Percentiles rank a stretch among this genome's conserved stretches.
Conservation (phyloP, 2,113 vertebrate species). For the Galemys pyrenaicus region DNA sequence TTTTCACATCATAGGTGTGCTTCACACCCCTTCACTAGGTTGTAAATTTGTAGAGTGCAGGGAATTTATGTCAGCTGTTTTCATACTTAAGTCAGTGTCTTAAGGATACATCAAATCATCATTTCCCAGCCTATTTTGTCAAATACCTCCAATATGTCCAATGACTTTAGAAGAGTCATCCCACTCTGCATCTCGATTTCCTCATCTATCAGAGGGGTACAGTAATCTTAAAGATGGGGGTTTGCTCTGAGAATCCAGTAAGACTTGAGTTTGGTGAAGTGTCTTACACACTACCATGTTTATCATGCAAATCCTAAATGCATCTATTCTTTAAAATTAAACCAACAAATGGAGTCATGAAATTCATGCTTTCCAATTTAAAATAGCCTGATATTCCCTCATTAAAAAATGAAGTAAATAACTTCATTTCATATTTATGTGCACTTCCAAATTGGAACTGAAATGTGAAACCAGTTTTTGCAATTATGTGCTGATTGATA, state of each 20-base stretch:
- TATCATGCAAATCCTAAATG: not conserved
- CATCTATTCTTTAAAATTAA: conserved; percentile 7
- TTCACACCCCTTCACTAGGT: not conserved
- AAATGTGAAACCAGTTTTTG: conserved; percentile 1
- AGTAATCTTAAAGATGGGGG: not conserved
- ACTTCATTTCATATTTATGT: conserved; percentile 36
- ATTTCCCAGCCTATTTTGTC: not conserved
- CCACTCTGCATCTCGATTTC: not conserved
- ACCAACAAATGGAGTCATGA: not conserved
- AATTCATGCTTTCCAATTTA: conserved; percentile 35
- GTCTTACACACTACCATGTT: not conserved
- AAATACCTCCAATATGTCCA: not conserved
- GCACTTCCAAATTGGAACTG: not conserved
- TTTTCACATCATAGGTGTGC: not conserved
- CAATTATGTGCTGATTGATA: conserved; percentile 37
- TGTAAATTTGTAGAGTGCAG: not conserved
- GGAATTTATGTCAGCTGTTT: not conserved
- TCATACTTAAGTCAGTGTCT: not conserved
- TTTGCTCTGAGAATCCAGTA: not conserved
- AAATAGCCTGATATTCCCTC: not conserved
- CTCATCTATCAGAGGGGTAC: not conserved
- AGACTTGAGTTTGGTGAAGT: not conserved
- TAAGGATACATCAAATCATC: not conserved
- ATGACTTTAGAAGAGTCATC: not conserved
- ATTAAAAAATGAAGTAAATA: not conserved